Conservation (phyloP, 2,113 vertebrate genomes). For the Ceyx margarethae region DNA sequence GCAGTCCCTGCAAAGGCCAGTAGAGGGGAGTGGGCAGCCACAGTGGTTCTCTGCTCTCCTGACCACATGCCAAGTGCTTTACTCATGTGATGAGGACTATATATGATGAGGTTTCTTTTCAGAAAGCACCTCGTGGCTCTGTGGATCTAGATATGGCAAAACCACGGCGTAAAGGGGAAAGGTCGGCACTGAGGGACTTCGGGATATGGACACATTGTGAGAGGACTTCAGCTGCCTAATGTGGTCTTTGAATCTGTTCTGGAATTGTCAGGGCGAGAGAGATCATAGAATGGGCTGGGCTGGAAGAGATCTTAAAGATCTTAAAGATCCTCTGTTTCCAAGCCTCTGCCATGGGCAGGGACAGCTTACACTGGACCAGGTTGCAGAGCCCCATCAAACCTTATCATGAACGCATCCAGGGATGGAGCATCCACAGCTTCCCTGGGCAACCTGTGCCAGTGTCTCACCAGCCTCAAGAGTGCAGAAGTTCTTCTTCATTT, state of each 20-base stretch:
- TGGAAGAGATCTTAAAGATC: neutral
- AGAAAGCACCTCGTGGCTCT: neutral
- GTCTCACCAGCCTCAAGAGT: neutral
- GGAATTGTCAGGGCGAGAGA: neutral
- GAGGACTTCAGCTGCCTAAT: neutral
- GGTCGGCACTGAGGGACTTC: neutral
- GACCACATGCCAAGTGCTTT: neutral
- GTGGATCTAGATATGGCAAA: neutral
- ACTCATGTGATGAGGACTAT: neutral
- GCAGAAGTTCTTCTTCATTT: neutral
- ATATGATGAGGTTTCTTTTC: neutral
- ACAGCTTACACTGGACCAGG: neutral
- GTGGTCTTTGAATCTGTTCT: neutral
- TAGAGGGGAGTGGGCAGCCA: conserved; percentile 39
- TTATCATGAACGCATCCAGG: neutral
- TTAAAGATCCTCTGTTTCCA: neutral
- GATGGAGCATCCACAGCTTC: neutral
- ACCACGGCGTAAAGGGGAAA: neutral
- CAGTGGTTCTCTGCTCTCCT: neutral
- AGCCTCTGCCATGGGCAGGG: no score
- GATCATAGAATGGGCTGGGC: neutral
- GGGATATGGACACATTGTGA: neutral
- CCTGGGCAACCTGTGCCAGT: neutral
- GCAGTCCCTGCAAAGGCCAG: conserved; percentile 27
- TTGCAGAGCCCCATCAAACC: neutral